These are phyloP conservation scores for Oxytorus armatus DNA, from an alignment of 2,888 invertebrate species.

Conservation along the genomic window DNA sequence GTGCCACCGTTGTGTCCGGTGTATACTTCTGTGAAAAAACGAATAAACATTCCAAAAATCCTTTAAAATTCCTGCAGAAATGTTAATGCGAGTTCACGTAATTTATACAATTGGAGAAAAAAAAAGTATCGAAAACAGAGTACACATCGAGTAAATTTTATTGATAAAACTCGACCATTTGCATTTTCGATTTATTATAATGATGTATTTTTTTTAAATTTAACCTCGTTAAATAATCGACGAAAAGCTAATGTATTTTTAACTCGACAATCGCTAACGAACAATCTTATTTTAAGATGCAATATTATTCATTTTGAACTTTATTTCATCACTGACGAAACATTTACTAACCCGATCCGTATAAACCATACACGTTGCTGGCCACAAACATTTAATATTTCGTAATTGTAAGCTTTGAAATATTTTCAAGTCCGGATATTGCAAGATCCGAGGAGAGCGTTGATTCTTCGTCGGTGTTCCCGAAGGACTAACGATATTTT, in stretches of 20 bases:
- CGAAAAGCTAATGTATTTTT: not conserved
- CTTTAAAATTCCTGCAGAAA: conserved; percentile 21
- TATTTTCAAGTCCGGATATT: not conserved
- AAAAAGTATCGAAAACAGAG: not conserved
- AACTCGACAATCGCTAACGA: not conserved
- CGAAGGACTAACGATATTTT: conserved; percentile 9
- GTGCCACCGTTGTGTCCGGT: conserved; percentile 78
- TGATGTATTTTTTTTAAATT: not conserved
- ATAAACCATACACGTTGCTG: conserved; percentile 18
- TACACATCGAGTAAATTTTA: too few species aligned
- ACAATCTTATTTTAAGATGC: too few species aligned
- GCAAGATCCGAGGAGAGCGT: not conserved
- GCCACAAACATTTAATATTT: conserved; percentile 10
- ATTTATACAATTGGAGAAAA: not conserved
- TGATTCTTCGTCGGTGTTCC: not conserved
- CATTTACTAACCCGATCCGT: not conserved
- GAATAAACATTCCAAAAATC: conserved; percentile 53
- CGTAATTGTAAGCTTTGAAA: too few species aligned
- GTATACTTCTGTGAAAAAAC: conserved; percentile 77
- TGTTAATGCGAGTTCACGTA: not conserved
- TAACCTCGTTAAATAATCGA: not conserved
- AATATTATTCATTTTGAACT: too few species aligned
- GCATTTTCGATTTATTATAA: not conserved
- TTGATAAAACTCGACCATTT: not conserved
- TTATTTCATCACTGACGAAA: too few species aligned